Conservation (phyloP, 2,113 vertebrate species). For the Turdus rufiventris region DNA sequence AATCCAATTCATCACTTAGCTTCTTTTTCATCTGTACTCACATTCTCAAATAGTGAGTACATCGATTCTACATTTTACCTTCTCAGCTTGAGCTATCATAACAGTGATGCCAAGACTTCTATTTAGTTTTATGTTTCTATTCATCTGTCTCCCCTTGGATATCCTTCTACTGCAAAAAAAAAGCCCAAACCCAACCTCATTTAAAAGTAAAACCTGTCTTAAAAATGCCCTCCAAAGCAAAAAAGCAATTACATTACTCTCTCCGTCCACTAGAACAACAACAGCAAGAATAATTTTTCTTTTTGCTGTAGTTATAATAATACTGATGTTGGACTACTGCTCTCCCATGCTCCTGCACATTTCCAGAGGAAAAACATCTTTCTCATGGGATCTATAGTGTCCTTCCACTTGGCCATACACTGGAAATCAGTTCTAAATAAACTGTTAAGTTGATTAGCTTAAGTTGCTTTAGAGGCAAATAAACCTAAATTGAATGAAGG, state of each 20-base stretch:
- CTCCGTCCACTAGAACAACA: not conserved
- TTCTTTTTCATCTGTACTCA: not conserved
- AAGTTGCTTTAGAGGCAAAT: not conserved
- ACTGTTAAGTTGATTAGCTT: not conserved
- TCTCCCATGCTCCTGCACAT: not conserved
- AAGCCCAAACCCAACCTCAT: not conserved
- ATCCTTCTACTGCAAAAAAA: not conserved
- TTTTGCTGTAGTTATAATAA: not conserved
- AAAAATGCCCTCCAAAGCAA: not conserved
- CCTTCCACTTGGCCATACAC: not conserved
- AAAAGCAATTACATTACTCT: not conserved
- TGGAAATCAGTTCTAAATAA: not conserved
- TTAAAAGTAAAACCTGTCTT: not conserved
- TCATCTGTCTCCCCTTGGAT: not conserved
- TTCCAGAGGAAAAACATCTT: not conserved
- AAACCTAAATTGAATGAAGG: not conserved
- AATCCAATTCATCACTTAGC: not conserved
- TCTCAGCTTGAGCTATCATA: not conserved
- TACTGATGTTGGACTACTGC: not conserved
- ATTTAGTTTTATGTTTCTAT: not conserved
- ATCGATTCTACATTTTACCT: not conserved
- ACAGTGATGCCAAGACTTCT: not conserved
- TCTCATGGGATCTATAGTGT: accelerated
- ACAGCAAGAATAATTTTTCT: not conserved
- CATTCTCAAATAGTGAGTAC: not conserved